phyloP scores from a whole-genome alignment of 2,888 invertebrate species.

The Omphaloscelis lunosa region DNA sequence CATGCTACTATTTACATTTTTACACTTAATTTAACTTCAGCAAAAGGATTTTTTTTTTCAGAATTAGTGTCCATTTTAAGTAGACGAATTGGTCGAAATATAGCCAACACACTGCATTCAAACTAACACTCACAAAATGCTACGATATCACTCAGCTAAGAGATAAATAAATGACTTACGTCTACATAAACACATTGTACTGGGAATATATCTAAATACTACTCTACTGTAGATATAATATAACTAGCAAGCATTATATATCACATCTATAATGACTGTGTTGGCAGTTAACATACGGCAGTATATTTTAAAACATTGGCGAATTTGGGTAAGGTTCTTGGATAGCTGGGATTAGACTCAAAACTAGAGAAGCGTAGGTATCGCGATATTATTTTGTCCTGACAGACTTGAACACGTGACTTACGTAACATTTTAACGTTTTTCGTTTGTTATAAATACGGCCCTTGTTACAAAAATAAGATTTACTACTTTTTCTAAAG shows the following conservation, averaged over 20 bases:
- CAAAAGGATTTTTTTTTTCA: neutral
- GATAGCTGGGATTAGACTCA: neutral
- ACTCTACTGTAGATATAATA: conserved; percentile 16
- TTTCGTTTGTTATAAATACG: too few species aligned
- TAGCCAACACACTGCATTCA: conserved; percentile 43
- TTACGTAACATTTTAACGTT: too few species aligned
- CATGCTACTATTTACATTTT: too few species aligned
- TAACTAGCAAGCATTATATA: conserved; percentile 30
- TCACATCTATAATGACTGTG: conserved; percentile 19
- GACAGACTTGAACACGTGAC: too few species aligned
- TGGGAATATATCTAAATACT: conserved; percentile 16
- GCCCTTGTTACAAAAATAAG: too few species aligned
- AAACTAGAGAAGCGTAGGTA: conserved; percentile 5
- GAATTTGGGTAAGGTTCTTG: neutral
- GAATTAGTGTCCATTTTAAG: neutral
- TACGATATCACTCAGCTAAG: conserved; percentile 39
- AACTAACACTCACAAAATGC: conserved; percentile 42
- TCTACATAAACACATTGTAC: conserved; percentile 42
- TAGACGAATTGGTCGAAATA: neutral
- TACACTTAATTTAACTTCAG: neutral
- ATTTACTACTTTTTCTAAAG: too few species aligned
- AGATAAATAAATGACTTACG: conserved; percentile 33
- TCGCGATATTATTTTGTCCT: neutral
- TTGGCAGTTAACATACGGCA: conserved; percentile 15
- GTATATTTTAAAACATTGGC: neutral